These are phyloP conservation scores for Engystomops pustulosus DNA, from an alignment of 2,113 vertebrate genomes.

Conservation along the genomic window DNA sequence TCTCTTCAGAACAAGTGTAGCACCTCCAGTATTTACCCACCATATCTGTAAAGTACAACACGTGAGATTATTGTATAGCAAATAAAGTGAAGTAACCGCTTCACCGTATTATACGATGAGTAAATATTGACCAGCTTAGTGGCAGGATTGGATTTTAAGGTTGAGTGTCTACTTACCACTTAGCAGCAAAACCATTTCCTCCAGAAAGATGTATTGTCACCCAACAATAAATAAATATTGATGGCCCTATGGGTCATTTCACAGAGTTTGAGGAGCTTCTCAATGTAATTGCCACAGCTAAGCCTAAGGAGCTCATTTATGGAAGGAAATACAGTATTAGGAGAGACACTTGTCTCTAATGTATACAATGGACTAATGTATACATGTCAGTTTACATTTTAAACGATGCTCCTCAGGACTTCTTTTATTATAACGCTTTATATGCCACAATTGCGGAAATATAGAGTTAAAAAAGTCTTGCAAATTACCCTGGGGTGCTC, in stretches of 20 bases:
- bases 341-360: no score
- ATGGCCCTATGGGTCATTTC: background rate
- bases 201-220: constrained; percentile 2
- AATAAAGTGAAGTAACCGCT: constrained; percentile 26
- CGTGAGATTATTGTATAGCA: constrained; percentile 2
- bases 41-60: constrained; percentile 34
- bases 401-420: no score
- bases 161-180: constrained; percentile 1
- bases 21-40: background rate
- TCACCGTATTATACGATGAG: constrained; percentile 3
- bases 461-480: no score
- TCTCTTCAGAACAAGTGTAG: background rate
- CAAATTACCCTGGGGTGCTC: no score
- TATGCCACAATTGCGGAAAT: no score
- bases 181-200: constrained; percentile 26
- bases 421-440: no score
- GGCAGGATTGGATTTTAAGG: background rate
- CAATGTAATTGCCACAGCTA: no score
- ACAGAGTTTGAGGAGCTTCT: background rate
- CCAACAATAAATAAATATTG: background rate
- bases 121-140: constrained; percentile 31
- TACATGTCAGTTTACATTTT: no score
- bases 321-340: background rate
- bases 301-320: background rate
- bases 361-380: no score